A percentile compares a stretch with the other conserved stretches of the same genome.
Conservation (phyloP, 2,113 vertebrate genomes). For the Columbina picui region DNA sequence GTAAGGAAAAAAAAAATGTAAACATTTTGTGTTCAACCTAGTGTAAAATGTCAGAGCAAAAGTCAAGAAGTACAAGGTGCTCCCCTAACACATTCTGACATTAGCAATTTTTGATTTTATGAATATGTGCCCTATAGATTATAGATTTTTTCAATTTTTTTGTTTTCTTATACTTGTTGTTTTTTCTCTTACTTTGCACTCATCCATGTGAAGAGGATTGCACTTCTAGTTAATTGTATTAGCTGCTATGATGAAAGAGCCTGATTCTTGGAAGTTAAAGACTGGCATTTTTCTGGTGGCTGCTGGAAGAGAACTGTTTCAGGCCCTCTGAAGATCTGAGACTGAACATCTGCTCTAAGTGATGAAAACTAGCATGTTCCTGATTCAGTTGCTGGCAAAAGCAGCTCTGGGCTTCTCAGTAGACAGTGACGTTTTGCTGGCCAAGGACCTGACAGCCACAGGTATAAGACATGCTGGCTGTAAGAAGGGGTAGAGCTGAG, state of each 20-base stretch:
- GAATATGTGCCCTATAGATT: background rate
- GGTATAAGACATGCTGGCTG: fast-evolving
- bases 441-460: background rate
- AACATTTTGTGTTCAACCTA: constrained; percentile 31
- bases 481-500: background rate
- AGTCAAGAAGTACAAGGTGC: constrained; percentile 6
- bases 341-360: background rate
- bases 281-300: background rate
- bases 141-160: background rate
- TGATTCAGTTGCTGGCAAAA: background rate
- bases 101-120: constrained; percentile 35
- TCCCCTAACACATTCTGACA: constrained; percentile 27
- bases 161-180: background rate
- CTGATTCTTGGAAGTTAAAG: background rate
- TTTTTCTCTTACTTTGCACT: background rate
- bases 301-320: background rate
- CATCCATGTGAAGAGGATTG: background rate
- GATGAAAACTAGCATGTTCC: background rate
- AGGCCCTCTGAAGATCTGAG: background rate
- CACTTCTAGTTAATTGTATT: background rate
- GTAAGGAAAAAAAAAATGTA: background rate
- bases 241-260: background rate
- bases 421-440: background rate
- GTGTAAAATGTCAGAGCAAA: constrained; percentile 55
- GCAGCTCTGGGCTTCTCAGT: background rate